These are phyloP conservation scores for Apogon hyalosoma DNA, from an alignment of 2,797 vertebrate genomes.

Conservation along the genomic window DNA sequence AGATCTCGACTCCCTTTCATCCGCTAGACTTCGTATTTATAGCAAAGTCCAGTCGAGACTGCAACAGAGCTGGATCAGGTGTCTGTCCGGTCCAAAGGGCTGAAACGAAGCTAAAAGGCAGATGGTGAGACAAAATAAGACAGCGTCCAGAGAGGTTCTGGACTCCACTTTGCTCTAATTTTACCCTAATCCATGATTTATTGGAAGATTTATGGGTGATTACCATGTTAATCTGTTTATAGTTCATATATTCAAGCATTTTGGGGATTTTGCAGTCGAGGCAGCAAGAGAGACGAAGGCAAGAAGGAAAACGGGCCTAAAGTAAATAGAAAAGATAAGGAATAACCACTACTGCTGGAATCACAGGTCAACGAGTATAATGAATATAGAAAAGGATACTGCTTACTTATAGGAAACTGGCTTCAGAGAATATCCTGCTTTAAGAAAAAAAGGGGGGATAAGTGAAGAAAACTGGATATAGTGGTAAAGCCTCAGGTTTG, in stretches of 20 bases:
- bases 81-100: slow-evolving; percentile 57
- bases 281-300: not conserved
- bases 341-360: slow-evolving; percentile 7
- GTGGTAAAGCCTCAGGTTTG: not conserved
- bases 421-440: not conserved
- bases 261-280: slow-evolving; percentile 1
- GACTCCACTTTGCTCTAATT: slow-evolving; percentile 9
- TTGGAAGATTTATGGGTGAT: slow-evolving; percentile 22
- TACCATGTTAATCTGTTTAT: not conserved
- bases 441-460: not conserved
- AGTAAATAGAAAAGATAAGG: not conserved
- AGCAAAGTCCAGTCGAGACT: slow-evolving; percentile 43
- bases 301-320: not conserved
- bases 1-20: slow-evolving; percentile 37
- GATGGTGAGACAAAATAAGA: slow-evolving; percentile 65
- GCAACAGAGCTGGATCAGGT: slow-evolving; percentile 55
- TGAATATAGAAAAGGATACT: not conserved
- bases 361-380: slow-evolving; percentile 10
- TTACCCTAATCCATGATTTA: slow-evolving; percentile 3
- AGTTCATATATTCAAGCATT: not conserved
- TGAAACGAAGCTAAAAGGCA: slow-evolving; percentile 70
- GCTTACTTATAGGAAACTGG: not conserved
- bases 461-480: not conserved
- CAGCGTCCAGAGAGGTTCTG: slow-evolving; percentile 54
- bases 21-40: slow-evolving; percentile 66